Evolutionary conservation across 2,888 invertebrate genomes (phyloP).

Genomic region (Amphiduros pacificus): DNA sequence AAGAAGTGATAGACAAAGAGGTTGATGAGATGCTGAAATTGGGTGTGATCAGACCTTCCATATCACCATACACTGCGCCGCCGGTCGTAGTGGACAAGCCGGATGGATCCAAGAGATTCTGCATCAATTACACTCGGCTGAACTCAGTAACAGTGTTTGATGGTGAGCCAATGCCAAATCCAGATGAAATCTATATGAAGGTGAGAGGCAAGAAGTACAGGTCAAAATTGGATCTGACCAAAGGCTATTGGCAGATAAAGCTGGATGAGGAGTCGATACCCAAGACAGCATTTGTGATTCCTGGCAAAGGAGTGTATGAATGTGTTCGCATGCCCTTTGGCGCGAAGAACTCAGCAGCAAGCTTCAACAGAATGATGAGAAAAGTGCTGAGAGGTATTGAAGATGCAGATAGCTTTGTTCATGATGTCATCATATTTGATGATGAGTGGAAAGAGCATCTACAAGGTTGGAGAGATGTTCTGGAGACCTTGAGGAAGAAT

Average conservation of each 20-base stretch:
- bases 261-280: too few species aligned
- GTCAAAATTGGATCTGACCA: background rate
- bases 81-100: background rate
- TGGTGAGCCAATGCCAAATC: background rate
- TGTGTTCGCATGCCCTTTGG: background rate
- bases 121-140: background rate
- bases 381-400: background rate
- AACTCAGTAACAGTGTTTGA: background rate
- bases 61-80: background rate
- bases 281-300: background rate
- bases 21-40: background rate
- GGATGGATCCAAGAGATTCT: too few species aligned
- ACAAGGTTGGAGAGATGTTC: background rate
- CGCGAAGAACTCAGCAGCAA: background rate
- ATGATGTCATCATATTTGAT: background rate
- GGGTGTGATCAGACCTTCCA: background rate
- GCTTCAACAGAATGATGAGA: background rate
- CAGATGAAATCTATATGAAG: background rate
- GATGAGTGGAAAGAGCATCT: background rate
- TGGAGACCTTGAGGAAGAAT: background rate
- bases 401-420: background rate
- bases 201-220: background rate
- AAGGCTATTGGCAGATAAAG: too few species aligned
- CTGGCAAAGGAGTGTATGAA: background rate
- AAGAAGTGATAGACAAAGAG: background rate